Evolutionary conservation across 2,113 vertebrate genomes (phyloP), one percentile per base, ranked within the genome.

Genomic region (Rhinoptilus africanus): DNA sequence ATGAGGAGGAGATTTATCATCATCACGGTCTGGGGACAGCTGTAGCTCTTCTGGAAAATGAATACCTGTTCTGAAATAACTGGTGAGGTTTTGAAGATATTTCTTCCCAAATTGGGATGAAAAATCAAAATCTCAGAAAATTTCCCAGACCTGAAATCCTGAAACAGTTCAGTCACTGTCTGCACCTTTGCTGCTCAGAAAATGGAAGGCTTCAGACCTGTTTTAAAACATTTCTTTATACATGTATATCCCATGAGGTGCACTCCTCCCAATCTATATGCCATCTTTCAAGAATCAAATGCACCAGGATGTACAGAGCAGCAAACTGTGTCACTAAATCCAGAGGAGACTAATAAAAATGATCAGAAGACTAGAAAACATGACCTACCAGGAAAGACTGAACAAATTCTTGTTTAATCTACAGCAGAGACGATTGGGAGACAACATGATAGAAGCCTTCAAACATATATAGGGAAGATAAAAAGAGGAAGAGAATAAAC

Each of bases 31-130:
- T 66, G 59, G 41, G 28, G 71, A 72, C 87, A 96, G 72, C 23
- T 85, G 64, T 66, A 90, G 54, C 20, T 85, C 43, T 77, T 73
- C 85, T 50, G 37, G 41, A 88, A 92, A 96, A 92, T 48, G 4
- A 93, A 93, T 83, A 83, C 45, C 71, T 64, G 21, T 78, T 92
- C 89, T 82, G 84, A 96, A 96, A 85, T 66, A 92, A 85, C 35
- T 73, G n/a, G 57, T 77, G 67, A 83, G 21, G n/a, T 88, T 88
- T 74, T 77, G 32, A 88, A 83, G 39, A 66, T 73, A 73, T 34
- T 95, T 88, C 67, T 76, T 93, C 68, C 57, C 53, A 86, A 73
- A 84, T 1, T 45, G 32, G 48, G 18, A 60, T 39, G 48, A 88
- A 92, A 93, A 91, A 66, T 41, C 24, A 76, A 82, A 85, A 88